These are phyloP conservation scores for Trichogramma dendrolimi DNA, from an alignment of 2,888 invertebrate genomes.

Conservation along the genomic window DNA sequence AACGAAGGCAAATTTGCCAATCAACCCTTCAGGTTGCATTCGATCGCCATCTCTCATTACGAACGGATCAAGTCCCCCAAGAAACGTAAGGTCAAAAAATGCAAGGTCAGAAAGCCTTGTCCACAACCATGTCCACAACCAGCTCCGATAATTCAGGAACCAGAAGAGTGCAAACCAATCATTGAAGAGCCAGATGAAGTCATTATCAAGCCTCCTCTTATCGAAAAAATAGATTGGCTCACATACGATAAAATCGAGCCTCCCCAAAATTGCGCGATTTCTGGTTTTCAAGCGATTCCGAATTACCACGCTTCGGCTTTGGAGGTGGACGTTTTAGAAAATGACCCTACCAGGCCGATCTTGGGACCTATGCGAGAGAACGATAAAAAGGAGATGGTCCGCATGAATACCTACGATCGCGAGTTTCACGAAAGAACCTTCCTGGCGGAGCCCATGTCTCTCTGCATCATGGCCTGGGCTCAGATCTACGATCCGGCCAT, in stretches of 20 bases:
- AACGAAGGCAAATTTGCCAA: constrained; percentile 33
- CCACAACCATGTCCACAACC: neutral
- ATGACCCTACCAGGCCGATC: constrained; percentile 39
- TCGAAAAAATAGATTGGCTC: constrained; percentile 41
- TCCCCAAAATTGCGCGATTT: constrained; percentile 29
- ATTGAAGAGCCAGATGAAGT: neutral
- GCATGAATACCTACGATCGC: constrained; percentile 33
- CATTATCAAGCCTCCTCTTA: constrained; percentile 32
- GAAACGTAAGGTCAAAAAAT: constrained; percentile 13
- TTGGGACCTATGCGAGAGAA: constrained; percentile 34
- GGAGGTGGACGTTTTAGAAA: constrained; percentile 41
- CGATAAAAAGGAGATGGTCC: neutral
- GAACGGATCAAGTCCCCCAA: constrained; percentile 30
- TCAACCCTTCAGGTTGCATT: constrained; percentile 40
- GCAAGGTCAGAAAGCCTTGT: neutral
- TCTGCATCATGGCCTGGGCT: constrained; percentile 48
- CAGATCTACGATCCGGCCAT: constrained; percentile 43
- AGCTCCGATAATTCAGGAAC: neutral
- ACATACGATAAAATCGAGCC: constrained; percentile 23
- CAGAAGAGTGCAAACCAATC: constrained; percentile 5
- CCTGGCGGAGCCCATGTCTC: constrained; percentile 40
- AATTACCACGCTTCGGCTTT: constrained; percentile 41
- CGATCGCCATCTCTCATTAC: constrained; percentile 40
- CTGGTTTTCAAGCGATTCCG: constrained; percentile 38
- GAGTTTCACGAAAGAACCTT: constrained; percentile 36